A percentile compares a stretch with the other conserved stretches of the same genome.
These are phyloP conservation scores for Alfaro cultratus DNA, from an alignment of 2,797 vertebrate species.

Conservation along the genomic window DNA sequence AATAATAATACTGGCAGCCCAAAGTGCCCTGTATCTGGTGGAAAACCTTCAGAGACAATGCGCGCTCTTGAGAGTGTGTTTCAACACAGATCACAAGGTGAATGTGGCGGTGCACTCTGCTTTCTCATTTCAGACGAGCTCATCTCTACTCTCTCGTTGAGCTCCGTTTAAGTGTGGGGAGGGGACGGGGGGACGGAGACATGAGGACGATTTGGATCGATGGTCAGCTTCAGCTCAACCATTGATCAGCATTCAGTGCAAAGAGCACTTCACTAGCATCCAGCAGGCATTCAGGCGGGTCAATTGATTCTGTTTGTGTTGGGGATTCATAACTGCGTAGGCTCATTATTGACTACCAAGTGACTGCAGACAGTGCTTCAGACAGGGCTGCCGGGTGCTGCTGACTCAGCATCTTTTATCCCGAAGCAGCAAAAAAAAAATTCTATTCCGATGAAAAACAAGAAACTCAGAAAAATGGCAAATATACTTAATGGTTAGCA, in stretches of 20 bases:
- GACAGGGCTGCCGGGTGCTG: constrained; percentile 28
- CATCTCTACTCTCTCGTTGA: constrained; percentile 43
- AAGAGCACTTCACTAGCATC: constrained; percentile 60
- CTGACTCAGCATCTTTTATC: constrained; percentile 24
- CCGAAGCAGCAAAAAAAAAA: constrained; percentile 19
- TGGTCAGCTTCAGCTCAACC: constrained; percentile 63
- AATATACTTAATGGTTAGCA: neutral
- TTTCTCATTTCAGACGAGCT: constrained; percentile 23
- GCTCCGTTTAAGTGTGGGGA: constrained; percentile 48
- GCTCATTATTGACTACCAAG: constrained; percentile 63
- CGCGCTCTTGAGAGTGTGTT: constrained; percentile 33
- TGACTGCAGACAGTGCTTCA: constrained; percentile 50
- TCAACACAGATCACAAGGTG: constrained; percentile 27
- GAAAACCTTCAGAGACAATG: constrained; percentile 13
- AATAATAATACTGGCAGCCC: constrained; percentile 2
- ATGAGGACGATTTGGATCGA: constrained; percentile 51
- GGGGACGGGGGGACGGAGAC: constrained; percentile 42
- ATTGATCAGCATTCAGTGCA: constrained; percentile 65
- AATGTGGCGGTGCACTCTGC: constrained; percentile 3
- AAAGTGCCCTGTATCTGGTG: constrained; percentile 25
- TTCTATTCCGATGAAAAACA: constrained; percentile 14
- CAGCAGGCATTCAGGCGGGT: constrained; percentile 39
- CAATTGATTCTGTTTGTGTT: constrained; percentile 67
- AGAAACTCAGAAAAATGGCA: constrained; percentile 10
- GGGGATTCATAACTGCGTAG: constrained; percentile 65